Evolutionary conservation across 2,888 invertebrate species (phyloP), one percentile per base, ranked within the genome.

Genomic region (Biston stratarius): DNA sequence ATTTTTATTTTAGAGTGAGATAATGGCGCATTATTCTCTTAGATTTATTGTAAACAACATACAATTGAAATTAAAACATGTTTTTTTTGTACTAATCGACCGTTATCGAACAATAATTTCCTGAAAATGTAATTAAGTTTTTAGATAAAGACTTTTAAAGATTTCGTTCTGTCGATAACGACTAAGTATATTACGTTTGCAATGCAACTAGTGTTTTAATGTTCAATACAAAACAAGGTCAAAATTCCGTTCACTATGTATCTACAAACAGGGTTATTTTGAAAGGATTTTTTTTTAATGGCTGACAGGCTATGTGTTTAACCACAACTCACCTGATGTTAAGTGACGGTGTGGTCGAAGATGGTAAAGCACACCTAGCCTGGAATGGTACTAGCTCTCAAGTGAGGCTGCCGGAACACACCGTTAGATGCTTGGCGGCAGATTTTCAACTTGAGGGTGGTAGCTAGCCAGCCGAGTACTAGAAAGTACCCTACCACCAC

Each of bases 111-210:
- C 5, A 9, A 52, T 14, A n/a, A 52, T 38, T 38, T 52, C 38
- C 10, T 52, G n/a, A 14, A 36, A 52, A 52, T 9, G 52, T 52
- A 38, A 52, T 52, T 14, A 38, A 52, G 36, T 52, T 38, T n/a
- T 8, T 6, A n/a, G 52, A 52, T 52, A 33, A 52, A 5, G 7
- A 12, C 14, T 6, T n/a, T n/a, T 2, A 38, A 52, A 15, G 38
- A 52, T 38, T 36, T 51, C 1, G 14, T 52, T 6, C 14, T 38
- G 24, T 6, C 14, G 36, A 52, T 52, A 52, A 38, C 6, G n/a
- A 7, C n/a, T n/a, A n/a, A 3, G 34, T 51, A 12, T 34, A 34
- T 34, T 51, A 15, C 15, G 9, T 47, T 51, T 51, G 12, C 33
- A 24, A 48, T 51, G 51, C 51, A 34, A 1, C 12, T 51, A 51